Percentiles rank a stretch among this genome's conserved stretches.
These are phyloP conservation scores for Dysmachus trigonus DNA, from an alignment of 2,888 invertebrate species.

Conservation along the genomic window DNA sequence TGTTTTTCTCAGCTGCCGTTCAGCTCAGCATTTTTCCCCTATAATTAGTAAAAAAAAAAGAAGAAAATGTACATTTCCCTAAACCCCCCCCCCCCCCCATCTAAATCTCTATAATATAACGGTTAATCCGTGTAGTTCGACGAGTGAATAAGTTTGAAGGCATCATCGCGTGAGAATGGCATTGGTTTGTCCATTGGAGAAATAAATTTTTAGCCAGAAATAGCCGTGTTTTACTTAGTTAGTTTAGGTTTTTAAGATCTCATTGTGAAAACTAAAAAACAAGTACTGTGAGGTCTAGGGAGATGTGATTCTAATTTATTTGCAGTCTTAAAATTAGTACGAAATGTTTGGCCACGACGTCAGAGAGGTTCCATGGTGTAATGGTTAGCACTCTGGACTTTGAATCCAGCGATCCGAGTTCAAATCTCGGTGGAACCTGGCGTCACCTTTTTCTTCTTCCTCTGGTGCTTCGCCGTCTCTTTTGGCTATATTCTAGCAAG, in stretches of 20 bases:
- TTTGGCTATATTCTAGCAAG: too few species aligned
- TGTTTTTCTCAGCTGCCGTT: background rate
- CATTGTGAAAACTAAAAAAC: background rate
- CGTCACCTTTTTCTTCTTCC: background rate
- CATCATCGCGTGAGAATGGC: background rate
- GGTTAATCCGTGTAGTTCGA: background rate
- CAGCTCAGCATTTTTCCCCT: background rate
- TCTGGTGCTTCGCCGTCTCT: background rate
- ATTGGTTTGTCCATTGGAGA: background rate
- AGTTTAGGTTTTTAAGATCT: background rate
- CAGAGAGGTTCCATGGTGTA: constrained; percentile 44
- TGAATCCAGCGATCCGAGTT: constrained; percentile 48
- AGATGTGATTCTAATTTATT: background rate
- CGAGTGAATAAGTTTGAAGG: background rate
- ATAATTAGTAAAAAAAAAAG: background rate
- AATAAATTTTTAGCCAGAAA: constrained; percentile 11
- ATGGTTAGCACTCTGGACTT: constrained; percentile 48
- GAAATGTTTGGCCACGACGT: background rate
- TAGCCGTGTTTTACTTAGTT: background rate
- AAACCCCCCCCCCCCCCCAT: too few species aligned
- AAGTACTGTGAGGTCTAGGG: background rate
- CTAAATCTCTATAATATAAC: background rate
- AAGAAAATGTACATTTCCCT: background rate
- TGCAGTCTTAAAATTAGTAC: background rate
- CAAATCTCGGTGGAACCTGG: constrained; percentile 47